Evolutionary conservation across 1,140 invertebrate species (phyloP).

Genomic region (Diabrotica undecimpunctata): DNA sequence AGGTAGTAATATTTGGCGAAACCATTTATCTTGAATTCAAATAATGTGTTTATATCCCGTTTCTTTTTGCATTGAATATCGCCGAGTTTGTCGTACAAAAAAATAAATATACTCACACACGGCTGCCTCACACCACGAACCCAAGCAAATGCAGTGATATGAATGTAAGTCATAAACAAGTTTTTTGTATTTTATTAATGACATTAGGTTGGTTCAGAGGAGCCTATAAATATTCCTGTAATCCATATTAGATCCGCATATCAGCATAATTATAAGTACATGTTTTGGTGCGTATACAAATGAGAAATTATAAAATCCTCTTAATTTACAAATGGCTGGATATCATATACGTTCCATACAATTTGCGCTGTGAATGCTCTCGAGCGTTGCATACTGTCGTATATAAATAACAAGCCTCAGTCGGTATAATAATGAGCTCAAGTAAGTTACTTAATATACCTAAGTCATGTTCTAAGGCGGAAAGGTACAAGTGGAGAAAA

Average conservation of each 20-base stretch:
- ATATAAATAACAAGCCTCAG: constrained; percentile 44
- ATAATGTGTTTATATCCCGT: background rate
- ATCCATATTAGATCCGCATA: constrained; percentile 22
- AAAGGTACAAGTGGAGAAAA: background rate
- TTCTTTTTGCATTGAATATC: background rate
- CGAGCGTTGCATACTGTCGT: constrained; percentile 37
- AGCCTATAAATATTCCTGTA: constrained; percentile 16
- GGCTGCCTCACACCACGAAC: background rate
- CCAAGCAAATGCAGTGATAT: background rate
- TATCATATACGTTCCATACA: constrained; percentile 19
- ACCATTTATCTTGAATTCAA: no score
- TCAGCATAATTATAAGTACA: constrained; percentile 19
- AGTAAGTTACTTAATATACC: constrained; percentile 46
- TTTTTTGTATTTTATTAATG: constrained; percentile 1
- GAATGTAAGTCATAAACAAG: constrained; percentile 2
- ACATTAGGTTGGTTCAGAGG: background rate
- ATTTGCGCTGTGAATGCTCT: constrained; percentile 25
- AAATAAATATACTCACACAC: no score
- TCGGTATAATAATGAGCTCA: constrained; percentile 47
- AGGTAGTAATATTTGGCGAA: no score
- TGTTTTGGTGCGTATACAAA: constrained; percentile 23
- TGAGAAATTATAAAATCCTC: constrained; percentile 33
- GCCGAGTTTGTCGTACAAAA: background rate
- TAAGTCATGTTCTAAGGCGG: constrained; percentile 34
- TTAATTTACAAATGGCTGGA: constrained; percentile 28